Conservation (phyloP, 1,140 invertebrate genomes). For the Drosophila kepulauana region DNA sequence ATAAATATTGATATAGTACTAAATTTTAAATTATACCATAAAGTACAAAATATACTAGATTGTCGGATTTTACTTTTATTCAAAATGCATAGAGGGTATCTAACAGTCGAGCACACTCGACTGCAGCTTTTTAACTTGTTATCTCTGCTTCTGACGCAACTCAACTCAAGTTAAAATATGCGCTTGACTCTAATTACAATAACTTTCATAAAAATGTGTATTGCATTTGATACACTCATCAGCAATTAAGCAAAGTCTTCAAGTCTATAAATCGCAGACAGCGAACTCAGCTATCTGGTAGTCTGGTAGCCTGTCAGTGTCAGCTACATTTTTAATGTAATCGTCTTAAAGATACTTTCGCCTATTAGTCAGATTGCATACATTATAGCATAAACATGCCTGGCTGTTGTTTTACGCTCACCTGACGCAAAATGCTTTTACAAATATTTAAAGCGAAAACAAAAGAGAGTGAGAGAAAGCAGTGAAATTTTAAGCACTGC, state of each 20-base stretch:
- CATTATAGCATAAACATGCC: neutral
- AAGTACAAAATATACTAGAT: too few relatives aligned
- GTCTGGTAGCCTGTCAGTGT: neutral
- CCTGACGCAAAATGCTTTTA: slow-evolving; percentile 55
- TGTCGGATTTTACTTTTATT: too few relatives aligned
- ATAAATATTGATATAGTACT: too few relatives aligned
- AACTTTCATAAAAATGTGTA: too few relatives aligned
- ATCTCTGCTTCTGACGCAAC: too few relatives aligned
- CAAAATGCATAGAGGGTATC: too few relatives aligned
- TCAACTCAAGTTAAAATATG: too few relatives aligned
- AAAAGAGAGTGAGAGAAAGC: slow-evolving; percentile 11
- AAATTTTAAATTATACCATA: too few relatives aligned
- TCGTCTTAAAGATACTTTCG: slow-evolving; percentile 26
- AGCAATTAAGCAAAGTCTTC: neutral
- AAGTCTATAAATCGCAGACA: neutral
- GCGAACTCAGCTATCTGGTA: neutral
- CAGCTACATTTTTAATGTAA: slow-evolving; percentile 26
- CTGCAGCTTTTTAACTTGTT: too few relatives aligned
- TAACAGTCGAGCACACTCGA: too few relatives aligned
- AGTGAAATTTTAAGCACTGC: slow-evolving; percentile 42
- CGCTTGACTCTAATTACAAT: too few relatives aligned
- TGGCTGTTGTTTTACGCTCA: slow-evolving; percentile 31
- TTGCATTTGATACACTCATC: neutral
- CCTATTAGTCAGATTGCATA: slow-evolving; percentile 23
- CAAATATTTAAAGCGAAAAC: slow-evolving; percentile 57